A percentile compares a stretch with the other conserved stretches of the same genome.
phyloP scores from a whole-genome alignment of 2,888 invertebrate genomes.

The Orchesellides sinensis region DNA sequence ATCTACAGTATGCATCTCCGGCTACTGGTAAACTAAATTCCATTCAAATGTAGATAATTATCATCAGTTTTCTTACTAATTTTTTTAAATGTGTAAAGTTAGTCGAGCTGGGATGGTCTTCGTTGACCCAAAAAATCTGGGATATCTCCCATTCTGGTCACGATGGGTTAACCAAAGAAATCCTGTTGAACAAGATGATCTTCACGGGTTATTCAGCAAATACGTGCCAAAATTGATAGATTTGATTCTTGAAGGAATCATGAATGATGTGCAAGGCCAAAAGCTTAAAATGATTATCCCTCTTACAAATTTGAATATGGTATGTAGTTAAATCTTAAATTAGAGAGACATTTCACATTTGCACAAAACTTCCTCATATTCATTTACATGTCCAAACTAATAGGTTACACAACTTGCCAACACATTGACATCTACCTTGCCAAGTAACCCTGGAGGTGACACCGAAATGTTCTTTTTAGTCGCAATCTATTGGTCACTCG shows the following conservation, averaged over 20 bases:
- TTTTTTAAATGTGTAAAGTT: no score
- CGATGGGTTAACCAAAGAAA: constrained; percentile 83
- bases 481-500: constrained; percentile 90
- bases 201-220: constrained; percentile 84
- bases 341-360: neutral
- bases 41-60: neutral
- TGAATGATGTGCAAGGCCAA: constrained; percentile 81
- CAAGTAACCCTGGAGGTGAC: constrained; percentile 76
- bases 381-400: constrained; percentile 61
- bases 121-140: constrained; percentile 94
- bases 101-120: constrained; percentile 96
- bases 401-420: constrained; percentile 88
- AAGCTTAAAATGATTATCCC: constrained; percentile 89
- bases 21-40: no score
- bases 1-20: neutral
- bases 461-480: constrained; percentile 86
- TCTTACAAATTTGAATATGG: constrained; percentile 92
- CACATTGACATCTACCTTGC: constrained; percentile 86
- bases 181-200: constrained; percentile 78
- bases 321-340: neutral
- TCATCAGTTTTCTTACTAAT: constrained; percentile 77
- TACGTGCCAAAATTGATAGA: constrained; percentile 85
- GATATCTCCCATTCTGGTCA: constrained; percentile 91
- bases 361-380: neutral
- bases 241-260: constrained; percentile 85